Evolutionary conservation across 2,888 invertebrate genomes (phyloP), one percentile per base, ranked within the genome.

Genomic region (Ectobius pallidus): DNA sequence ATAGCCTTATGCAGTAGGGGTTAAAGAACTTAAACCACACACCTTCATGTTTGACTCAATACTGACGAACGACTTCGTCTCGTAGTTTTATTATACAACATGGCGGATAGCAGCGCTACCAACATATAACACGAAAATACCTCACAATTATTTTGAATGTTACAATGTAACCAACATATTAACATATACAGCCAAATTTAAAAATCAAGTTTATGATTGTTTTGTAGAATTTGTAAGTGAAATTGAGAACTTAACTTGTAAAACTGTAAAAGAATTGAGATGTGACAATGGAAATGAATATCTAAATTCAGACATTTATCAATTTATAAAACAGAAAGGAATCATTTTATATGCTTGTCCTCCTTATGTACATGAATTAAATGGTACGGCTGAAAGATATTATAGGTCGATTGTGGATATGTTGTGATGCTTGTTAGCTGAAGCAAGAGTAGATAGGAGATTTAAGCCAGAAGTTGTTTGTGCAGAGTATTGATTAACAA

Each of bases 321-420:
- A 71, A 11, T 34, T 34, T 7, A 34, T 34, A 34, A 34, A 11
- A 11, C 6, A 34, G 11, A 34, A 34, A 34, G 34, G 34, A 34
- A 34, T 34, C 11, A 11, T 34, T 34, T 34, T 34, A 11, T 7
- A 34, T 34, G 61, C 75, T 27, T 76, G 77, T 70, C 77, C 78
- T 72, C 72, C 77, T 2, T 78, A 78, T 70, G 75, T 76, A 63
- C 77, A 77, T 73, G 75, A 78, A 70, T 68, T 77, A 20, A 79
- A 78, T 69, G 77, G 78, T 61, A 75, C 74, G 30, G 78, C 75
- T 27, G 76, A 78, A 70, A 75, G 76, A 52, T 77, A 72, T 55
- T 78, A 78, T 49, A 73, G 77, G 61, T 62, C 74, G 44, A 44
- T 76, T 16, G 76, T 77, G 77, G 75, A 78, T 42, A 76, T 73